A percentile compares a stretch with the other conserved stretches of the same genome.
Evolutionary conservation across 2,888 invertebrate genomes (phyloP).

Genomic region (Lycocerus yunnanus): DNA sequence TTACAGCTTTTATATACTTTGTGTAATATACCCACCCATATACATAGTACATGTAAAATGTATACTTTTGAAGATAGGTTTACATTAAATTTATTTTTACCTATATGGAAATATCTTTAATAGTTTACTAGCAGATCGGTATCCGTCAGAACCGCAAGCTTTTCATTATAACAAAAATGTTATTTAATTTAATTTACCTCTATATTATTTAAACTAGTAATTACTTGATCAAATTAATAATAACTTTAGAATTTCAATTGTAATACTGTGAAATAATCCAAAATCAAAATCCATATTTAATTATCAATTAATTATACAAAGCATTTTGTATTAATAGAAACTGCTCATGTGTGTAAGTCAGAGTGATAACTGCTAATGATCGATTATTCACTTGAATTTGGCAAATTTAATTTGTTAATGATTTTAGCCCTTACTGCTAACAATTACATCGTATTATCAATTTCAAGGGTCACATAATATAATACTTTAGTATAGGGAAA

Average conservation of each 20-base stretch:
- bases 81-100: neutral
- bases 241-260: neutral
- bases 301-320: neutral
- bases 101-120: neutral
- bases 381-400: neutral
- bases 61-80: neutral
- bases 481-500: neutral
- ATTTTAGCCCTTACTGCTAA: neutral
- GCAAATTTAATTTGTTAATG: neutral
- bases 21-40: neutral
- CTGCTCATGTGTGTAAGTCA: neutral
- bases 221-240: too few species aligned
- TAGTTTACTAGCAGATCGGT: neutral
- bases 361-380: neutral
- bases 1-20: neutral
- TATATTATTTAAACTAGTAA: neutral
- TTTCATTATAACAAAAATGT: neutral
- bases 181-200: neutral
- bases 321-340: neutral
- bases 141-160: neutral
- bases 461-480: too few species aligned
- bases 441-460: neutral
- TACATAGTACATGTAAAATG: neutral
- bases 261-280: neutral
- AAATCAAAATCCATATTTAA: neutral